Evolutionary conservation across 1,140 invertebrate genomes (phyloP), one percentile per base, ranked within the genome.

Genomic region (Atta colombica): DNA sequence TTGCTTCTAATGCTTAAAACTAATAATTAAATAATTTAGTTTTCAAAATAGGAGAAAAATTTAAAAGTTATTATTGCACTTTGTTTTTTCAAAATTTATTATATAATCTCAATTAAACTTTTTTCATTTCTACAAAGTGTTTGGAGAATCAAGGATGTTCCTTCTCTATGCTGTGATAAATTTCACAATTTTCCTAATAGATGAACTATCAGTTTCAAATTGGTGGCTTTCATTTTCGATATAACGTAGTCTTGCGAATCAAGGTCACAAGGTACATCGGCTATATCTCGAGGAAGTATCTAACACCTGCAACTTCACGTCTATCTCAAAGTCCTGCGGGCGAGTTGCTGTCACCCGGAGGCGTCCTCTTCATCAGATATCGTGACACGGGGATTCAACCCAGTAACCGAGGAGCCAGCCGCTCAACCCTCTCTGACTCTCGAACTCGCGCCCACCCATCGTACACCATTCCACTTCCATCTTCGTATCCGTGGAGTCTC

Each of bases 311-410:
- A 61, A 69, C 63, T 81, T 74, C 78, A 87, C 55, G 80, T 89
- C 61, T 74, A 72, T 51, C 51, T 65, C 68, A 35, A 86, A 72
- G 74, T 89, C 91, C 85, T 68, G 66, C 85, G 91, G 87, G 87
- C 77, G 90, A 81, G 87, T 93, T 91, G 85, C 93, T 94, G 94
- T 95, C 94, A 94, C 86, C 82, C 89, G 71, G 77, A 89, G 90
- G 91, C 89, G 92, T 87, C 78, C 91, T 94, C 92, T 94, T 93
- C 93, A 93, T 94, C 94, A 93, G 93, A 94, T 94, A 94, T 86
- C 81, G 86, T 88, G 92, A 93, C 92, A 90, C 90, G 88, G 87
- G 88, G 89, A 93, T 93, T 88, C 92, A 93, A 90, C 90, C 93
- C 91, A 80, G 88, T 90, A 89, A 84, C 90, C 88, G 82, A 91